Evolutionary conservation across 2,888 invertebrate species (phyloP), one percentile per base, ranked within the genome.

Genomic region (Lepetodrilus schrolli): DNA sequence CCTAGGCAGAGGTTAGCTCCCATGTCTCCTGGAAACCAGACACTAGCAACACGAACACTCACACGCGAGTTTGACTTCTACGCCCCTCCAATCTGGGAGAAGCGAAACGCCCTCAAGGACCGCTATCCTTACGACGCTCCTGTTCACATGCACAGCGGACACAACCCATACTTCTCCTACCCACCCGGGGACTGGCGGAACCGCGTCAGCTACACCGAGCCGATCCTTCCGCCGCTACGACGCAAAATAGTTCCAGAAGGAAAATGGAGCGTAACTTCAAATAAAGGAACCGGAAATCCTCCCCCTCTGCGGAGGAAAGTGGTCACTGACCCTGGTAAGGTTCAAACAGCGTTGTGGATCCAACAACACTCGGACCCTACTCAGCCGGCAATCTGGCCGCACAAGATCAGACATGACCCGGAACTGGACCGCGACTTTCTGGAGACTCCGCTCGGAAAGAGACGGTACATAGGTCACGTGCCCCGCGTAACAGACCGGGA

Each of bases 131-230:
- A 58, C 34, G 13, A 34, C 13, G 58, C 23, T 7, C 58, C 58
- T 17, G 26, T 30, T 34, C 30, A 58, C 17, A 17, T 58, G 2
- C 58, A 26, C 7, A 58, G 58, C 30, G 34, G 34, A 8, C 58
- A 58, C 30, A 30, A 58, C 26, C 58, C 58, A n/a, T 58, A 58
- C 58, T 58, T 58, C 58, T 58, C 58, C 13, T 58, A 30, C 34
- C 58, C 58, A 17, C 26, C n/a, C 23, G 58, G 34, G 5, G 58
- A 58, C n/a, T 34, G 30, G n/a, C 10, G 30, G 17, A 23, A 10
- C 30, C 8, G 30, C 7, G 13, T 17, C 17, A 17, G n/a, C 7
- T 43, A 43, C 43, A 43, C 43, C 2, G 43, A 43, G n/a, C 43
- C 43, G 0, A 43, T 43, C 17, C 58, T 26, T 10, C 26, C 30